phyloP scores from a whole-genome alignment of 1,140 invertebrate genomes.

The Melanaphis sacchari region DNA sequence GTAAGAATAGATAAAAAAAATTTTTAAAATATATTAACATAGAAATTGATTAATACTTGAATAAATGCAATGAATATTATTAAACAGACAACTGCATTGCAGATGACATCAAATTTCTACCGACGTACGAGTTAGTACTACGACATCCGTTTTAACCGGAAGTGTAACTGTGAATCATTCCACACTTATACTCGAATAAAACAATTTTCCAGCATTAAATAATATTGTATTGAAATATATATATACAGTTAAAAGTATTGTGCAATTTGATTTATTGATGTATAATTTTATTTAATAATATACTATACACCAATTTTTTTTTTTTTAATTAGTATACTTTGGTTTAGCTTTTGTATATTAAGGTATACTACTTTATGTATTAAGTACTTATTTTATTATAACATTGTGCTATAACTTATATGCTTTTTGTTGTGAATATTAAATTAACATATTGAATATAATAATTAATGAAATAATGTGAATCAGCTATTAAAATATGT shows the following conservation, averaged over 20 bases:
- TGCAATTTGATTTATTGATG: background rate
- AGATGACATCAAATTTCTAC: background rate
- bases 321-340: background rate
- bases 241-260: background rate
- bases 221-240: background rate
- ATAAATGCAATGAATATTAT: background rate
- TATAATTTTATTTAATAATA: no score
- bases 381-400: no score
- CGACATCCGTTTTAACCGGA: background rate
- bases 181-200: background rate
- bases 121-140: background rate
- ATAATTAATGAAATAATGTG: no score
- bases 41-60: background rate
- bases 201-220: background rate
- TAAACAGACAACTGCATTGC: slow-evolving; percentile 23
- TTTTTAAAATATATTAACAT: background rate
- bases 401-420: no score
- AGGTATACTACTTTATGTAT: no score
- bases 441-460: no score
- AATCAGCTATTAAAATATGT: no score
- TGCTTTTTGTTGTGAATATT: no score
- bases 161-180: background rate
- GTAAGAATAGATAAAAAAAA: background rate
- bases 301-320: background rate
- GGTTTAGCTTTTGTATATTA: no score